Evolutionary conservation across 2,888 invertebrate species (phyloP).

Genomic region (Entomobrya proxima): DNA sequence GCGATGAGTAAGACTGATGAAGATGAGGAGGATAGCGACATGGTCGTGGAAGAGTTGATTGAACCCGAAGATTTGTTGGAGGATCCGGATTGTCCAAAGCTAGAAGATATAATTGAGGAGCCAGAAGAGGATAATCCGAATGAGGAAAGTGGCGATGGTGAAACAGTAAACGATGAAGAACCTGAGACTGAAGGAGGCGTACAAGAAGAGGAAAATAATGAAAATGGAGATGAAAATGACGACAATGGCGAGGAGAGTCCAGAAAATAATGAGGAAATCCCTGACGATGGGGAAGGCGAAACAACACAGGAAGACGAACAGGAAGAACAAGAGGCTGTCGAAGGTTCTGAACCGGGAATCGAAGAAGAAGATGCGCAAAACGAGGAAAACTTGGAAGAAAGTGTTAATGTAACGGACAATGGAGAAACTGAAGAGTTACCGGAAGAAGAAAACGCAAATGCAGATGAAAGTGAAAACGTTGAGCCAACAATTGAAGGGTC

Average conservation of each 20-base stretch:
- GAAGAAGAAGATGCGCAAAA: not conserved
- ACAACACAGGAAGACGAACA: not conserved
- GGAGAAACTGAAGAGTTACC: not conserved
- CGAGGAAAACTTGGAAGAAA: not conserved
- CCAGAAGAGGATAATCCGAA: not conserved
- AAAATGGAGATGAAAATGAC: not conserved
- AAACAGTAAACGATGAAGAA: not conserved
- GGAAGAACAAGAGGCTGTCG: not conserved
- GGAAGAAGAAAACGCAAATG: not conserved
- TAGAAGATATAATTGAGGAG: too few relatives aligned
- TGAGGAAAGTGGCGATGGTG: not conserved
- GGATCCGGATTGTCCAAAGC: not conserved
- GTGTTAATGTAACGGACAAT: not conserved
- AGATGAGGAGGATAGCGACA: not conserved
- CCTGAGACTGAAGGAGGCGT: not conserved
- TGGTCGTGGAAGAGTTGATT: too few relatives aligned
- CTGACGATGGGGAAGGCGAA: not conserved
- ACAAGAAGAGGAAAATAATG: not conserved
- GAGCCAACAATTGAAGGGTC: not conserved
- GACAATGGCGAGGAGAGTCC: not conserved
- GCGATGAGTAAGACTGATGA: slow-evolving; percentile 9
- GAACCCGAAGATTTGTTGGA: not conserved
- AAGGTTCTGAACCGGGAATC: not conserved
- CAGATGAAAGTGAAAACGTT: not conserved
- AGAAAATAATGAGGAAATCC: not conserved